Conservation (phyloP, 2,797 vertebrate genomes). For the Neopelma chrysocephalum region DNA sequence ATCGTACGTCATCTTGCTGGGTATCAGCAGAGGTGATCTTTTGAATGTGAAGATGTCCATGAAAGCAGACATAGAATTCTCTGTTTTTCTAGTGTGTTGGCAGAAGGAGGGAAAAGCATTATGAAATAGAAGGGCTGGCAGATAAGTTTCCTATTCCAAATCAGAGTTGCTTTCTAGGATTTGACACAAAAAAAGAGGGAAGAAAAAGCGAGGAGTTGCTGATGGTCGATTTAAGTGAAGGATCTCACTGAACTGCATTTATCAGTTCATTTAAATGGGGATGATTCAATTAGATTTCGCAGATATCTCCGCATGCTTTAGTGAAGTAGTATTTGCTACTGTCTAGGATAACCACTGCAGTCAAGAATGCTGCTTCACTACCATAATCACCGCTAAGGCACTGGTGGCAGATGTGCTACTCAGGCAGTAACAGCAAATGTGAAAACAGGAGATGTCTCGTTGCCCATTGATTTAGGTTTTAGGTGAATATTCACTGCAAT, state of each 20-base stretch:
- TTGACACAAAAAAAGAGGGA: not conserved
- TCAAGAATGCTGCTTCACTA: not conserved
- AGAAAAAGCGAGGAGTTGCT: not conserved
- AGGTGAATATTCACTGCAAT: not conserved
- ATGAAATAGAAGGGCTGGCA: not conserved
- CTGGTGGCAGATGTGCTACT: not conserved
- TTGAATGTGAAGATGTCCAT: not conserved
- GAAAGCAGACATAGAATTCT: not conserved
- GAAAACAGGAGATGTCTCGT: not conserved
- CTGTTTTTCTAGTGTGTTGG: not conserved
- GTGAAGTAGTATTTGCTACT: not conserved
- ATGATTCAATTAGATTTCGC: not conserved
- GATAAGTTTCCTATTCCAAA: slow-evolving; percentile 40
- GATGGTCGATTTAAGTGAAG: not conserved
- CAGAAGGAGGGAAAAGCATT: not conserved
- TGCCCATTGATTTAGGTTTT: not conserved
- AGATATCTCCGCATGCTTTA: not conserved
- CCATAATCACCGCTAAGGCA: accelerated
- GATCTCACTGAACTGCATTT: not conserved
- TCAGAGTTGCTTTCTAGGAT: slow-evolving; percentile 13
- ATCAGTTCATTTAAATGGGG: not conserved
- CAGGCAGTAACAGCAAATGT: not conserved
- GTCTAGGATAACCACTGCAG: not conserved
- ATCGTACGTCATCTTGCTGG: not conserved
- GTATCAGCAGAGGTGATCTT: not conserved